phyloP scores from a whole-genome alignment of 2,113 vertebrate species.

The Elephantulus edwardii region DNA sequence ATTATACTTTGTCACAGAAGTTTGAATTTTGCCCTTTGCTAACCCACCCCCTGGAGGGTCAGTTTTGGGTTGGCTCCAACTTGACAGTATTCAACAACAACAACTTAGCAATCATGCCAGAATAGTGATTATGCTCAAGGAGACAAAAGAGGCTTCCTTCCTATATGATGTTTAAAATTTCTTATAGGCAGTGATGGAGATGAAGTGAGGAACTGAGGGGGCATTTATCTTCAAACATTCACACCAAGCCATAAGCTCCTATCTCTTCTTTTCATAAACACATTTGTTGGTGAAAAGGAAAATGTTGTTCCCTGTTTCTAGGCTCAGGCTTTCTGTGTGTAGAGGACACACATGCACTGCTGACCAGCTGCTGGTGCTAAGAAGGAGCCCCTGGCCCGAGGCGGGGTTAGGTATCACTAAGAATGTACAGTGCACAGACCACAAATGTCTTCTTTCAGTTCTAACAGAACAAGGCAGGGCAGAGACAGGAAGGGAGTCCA shows the following conservation, averaged over 20 bases:
- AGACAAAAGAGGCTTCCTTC: conserved; percentile 30
- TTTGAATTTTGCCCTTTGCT: conserved; percentile 30
- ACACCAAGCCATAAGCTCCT: not conserved
- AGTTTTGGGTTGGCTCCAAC: too few relatives aligned
- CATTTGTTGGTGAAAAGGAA: not conserved
- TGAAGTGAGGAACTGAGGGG: not conserved
- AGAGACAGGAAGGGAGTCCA: not conserved
- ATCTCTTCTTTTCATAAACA: not conserved
- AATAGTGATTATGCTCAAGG: not conserved
- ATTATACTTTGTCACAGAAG: not conserved
- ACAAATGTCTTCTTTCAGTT: not conserved
- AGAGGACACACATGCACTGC: not conserved
- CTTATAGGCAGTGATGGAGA: not conserved
- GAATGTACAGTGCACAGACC: not conserved
- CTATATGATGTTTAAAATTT: not conserved
- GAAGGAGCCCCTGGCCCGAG: not conserved
- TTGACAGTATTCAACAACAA: too few relatives aligned
- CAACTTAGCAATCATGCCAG: not conserved
- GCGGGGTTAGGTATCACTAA: too few relatives aligned
- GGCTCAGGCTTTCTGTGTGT: not conserved
- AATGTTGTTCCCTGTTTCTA: not conserved
- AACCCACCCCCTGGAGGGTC: too few relatives aligned
- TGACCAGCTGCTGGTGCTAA: not conserved
- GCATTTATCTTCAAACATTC: not conserved
- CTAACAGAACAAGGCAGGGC: conserved; percentile 18